Conservation (phyloP, 1,140 invertebrate genomes). For the Ruditapes philippinarum region DNA sequence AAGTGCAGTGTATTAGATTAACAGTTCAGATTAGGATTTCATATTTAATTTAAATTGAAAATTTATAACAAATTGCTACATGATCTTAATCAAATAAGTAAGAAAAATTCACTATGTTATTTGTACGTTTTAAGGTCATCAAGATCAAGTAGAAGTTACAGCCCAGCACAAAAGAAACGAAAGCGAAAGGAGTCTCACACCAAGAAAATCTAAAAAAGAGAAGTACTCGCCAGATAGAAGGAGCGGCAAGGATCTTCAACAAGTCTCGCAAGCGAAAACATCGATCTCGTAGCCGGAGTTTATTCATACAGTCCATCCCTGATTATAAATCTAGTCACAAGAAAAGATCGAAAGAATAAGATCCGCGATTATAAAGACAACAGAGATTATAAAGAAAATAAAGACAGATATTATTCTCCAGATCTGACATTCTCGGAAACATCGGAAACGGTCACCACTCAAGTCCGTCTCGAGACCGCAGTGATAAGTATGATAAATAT, state of each 20-base stretch:
- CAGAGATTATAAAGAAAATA: constrained; percentile 61
- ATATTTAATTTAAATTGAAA: no score
- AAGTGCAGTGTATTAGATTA: no score
- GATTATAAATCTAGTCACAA: constrained; percentile 76
- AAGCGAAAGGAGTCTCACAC: constrained; percentile 64
- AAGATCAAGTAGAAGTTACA: constrained; percentile 74
- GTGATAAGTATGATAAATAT: constrained; percentile 78
- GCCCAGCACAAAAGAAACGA: constrained; percentile 67
- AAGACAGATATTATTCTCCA: constrained; percentile 71
- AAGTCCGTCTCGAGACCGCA: constrained; percentile 72
- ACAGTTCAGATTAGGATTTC: no score
- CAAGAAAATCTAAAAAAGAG: constrained; percentile 74
- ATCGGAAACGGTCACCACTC: constrained; percentile 77
- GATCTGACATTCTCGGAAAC: constrained; percentile 77
- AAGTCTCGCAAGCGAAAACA: constrained; percentile 70
- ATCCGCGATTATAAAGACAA: constrained; percentile 72
- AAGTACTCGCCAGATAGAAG: constrained; percentile 70
- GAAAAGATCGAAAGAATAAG: constrained; percentile 75
- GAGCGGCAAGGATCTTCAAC: constrained; percentile 45
- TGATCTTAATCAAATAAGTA: no score
- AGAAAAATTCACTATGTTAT: no score
- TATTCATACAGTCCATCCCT: constrained; percentile 72
- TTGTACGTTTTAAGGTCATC: no score
- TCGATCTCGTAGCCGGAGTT: constrained; percentile 72
- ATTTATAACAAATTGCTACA: no score